phyloP scores from a whole-genome alignment of 1,140 invertebrate species.

The Microplitis demolitor region DNA sequence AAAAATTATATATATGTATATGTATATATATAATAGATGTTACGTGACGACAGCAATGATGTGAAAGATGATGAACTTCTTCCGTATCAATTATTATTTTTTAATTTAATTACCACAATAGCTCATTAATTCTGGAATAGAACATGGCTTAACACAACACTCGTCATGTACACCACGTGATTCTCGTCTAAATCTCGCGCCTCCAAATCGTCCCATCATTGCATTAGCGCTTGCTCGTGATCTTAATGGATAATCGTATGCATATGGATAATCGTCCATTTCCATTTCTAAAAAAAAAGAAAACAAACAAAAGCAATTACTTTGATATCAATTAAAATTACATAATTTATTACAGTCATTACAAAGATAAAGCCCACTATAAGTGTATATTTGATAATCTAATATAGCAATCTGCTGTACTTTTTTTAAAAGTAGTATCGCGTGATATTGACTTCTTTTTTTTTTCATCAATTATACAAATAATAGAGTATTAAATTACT shows the following conservation, averaged over 20 bases:
- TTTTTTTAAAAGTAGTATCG: too few species aligned
- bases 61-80: not conserved
- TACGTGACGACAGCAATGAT: not conserved
- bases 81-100: not conserved
- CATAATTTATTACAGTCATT: too few species aligned
- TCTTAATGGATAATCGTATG: conserved; percentile 48
- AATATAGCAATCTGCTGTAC: too few species aligned
- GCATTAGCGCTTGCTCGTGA: conserved; percentile 45
- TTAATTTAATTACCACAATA: conserved; percentile 50
- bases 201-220: conserved; percentile 46
- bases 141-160: conserved; percentile 58
- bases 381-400: too few species aligned
- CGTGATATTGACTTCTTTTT: too few species aligned
- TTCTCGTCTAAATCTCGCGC: conserved; percentile 45
- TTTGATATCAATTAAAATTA: not conserved
- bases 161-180: conserved; percentile 59
- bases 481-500: too few species aligned
- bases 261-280: conserved; percentile 42
- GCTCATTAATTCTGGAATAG: conserved; percentile 50
- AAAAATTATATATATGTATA: too few species aligned
- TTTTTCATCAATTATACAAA: too few species aligned
- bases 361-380: too few species aligned
- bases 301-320: not conserved
- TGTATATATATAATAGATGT: too few species aligned
- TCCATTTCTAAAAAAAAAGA: conserved; percentile 50